Evolutionary conservation across 2,888 invertebrate genomes (phyloP), one percentile per base, ranked within the genome.

Genomic region (Melanargia galathea): DNA sequence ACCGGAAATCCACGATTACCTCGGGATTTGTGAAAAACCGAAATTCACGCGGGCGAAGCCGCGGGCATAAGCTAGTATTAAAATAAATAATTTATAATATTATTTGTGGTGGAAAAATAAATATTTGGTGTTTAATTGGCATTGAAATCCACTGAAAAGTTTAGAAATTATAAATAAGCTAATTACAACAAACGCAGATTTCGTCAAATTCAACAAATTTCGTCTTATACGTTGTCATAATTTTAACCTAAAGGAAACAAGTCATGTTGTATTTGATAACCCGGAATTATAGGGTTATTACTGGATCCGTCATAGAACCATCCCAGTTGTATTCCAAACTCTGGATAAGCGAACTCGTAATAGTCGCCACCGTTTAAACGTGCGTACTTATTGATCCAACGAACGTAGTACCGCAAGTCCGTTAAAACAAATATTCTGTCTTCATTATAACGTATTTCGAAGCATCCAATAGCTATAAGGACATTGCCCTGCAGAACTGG

Each of bases 311-410:
- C 71, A 11, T 64, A 57, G 6, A 64, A 7, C 11, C 2, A 7
- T 4, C 52, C 46, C 6, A 63, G 24, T 2, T 0, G 43, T 2
- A 72, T 54, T 10, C 74, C 64, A 80, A 80, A 86, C 13, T 84
- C 77, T 0, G 85, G 81, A 40, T 84, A 85, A 0, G 85, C 84
- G 24, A 84, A 86, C 61, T 86, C 85, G 35, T 86, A 86, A 58
- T 86, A 86, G 10, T 76, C 70, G 0, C 79, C 81, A 0, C 69
- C 64, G 0, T 18, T 55, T 3, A 83, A 62, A 4, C 73, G 51
- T 0, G 74, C 77, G 1, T 70, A 67, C 0, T 67, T 56, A 0
- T 71, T 22, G 2, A 86, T 76, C 24, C 62, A 61, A 1, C 68
- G 60, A 0, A 68, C 18, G 38, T 87, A 87, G 33, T 82, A 86